Conservation (phyloP, 2,113 vertebrate species). For the Tenebrosternarchus preto region DNA sequence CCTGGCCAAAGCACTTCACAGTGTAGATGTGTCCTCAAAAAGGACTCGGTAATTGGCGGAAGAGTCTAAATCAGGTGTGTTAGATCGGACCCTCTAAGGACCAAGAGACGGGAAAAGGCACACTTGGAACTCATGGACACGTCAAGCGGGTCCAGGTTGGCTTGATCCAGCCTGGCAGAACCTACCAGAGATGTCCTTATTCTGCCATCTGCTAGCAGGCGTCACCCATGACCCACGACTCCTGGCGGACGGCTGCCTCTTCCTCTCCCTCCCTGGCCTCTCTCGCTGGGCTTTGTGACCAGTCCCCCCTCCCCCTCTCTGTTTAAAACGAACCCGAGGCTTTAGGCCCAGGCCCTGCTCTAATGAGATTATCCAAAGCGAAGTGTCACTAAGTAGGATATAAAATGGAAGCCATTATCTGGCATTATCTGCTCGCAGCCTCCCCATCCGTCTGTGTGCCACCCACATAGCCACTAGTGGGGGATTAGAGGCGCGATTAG, state of each 20-base stretch:
- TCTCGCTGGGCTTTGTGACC: constrained; percentile 48
- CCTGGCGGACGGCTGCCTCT: constrained; percentile 47
- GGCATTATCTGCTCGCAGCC: constrained; percentile 78
- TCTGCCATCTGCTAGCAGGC: constrained; percentile 35
- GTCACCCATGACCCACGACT: constrained; percentile 15
- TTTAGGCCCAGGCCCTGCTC: constrained; percentile 67
- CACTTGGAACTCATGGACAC: background rate
- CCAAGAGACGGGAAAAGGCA: background rate
- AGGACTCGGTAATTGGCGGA: background rate
- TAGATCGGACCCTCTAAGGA: background rate
- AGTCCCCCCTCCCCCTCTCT: constrained; percentile 46
- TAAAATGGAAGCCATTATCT: constrained; percentile 84
- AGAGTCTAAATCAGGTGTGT: background rate
- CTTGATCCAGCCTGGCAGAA: constrained; percentile 18
- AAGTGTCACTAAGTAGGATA: constrained; percentile 84
- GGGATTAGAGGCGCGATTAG: constrained; percentile 79
- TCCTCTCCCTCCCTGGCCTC: constrained; percentile 41
- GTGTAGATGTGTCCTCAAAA: background rate
- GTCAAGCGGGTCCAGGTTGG: background rate
- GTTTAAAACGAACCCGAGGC: constrained; percentile 43
- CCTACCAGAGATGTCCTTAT: constrained; percentile 27
- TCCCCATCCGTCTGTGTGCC: constrained; percentile 76
- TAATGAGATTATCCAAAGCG: constrained; percentile 82
- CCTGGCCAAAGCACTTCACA: background rate
- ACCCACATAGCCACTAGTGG: constrained; percentile 76